Conservation (phyloP, 2,888 invertebrate species). For the Aradus depressus region DNA sequence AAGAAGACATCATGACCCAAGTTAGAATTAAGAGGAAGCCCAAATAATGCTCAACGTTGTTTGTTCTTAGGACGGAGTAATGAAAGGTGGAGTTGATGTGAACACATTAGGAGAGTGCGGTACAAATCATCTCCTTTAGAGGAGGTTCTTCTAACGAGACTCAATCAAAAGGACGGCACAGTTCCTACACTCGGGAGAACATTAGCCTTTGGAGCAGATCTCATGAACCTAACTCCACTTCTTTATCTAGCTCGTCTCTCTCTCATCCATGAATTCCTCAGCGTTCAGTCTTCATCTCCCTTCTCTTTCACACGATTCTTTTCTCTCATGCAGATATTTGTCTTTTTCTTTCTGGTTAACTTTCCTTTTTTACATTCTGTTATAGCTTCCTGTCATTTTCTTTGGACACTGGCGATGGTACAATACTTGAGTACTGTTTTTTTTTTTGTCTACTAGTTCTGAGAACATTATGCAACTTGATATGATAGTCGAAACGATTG, state of each 20-base stretch:
- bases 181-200: slow-evolving; percentile 13
- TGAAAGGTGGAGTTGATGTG: slow-evolving; percentile 10
- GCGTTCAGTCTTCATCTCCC: no score
- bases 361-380: not conserved
- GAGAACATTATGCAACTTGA: no score
- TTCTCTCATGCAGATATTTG: slow-evolving; percentile 5
- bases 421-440: no score
- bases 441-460: no score
- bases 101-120: slow-evolving; percentile 14
- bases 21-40: no score
- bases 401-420: no score
- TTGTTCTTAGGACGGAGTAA: slow-evolving; percentile 12
- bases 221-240: no score
- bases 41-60: slow-evolving; percentile 17
- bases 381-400: no score
- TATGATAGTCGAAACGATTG: no score
- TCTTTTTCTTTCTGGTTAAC: not conserved
- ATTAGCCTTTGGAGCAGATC: slow-evolving; percentile 4
- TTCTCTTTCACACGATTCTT: not conserved
- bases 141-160: slow-evolving; percentile 15
- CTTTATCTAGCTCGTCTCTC: slow-evolving; percentile 1
- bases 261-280: not conserved
- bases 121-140: slow-evolving; percentile 18
- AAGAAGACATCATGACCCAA: slow-evolving; percentile 15
- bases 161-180: slow-evolving; percentile 16